A percentile compares a stretch with the other conserved stretches of the same genome.
Evolutionary conservation across 2,797 vertebrate species (phyloP).

Genomic region (Rhinoraja longicauda): DNA sequence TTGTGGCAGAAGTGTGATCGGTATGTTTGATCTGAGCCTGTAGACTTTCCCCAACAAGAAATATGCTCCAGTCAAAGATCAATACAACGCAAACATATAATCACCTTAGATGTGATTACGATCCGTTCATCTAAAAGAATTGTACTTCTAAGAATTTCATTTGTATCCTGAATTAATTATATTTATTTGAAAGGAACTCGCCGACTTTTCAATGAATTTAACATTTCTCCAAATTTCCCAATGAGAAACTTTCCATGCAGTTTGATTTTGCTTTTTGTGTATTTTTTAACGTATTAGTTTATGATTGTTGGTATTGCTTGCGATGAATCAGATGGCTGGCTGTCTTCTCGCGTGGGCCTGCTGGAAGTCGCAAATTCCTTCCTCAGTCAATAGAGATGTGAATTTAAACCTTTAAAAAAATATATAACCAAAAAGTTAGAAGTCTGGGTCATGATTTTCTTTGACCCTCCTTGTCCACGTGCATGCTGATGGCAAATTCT

Average conservation of each 20-base stretch:
- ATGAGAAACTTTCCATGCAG: neutral
- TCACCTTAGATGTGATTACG: neutral
- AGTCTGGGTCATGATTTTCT: too few relatives aligned
- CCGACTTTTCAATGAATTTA: neutral
- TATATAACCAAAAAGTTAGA: too few relatives aligned
- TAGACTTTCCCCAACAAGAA: neutral
- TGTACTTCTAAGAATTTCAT: neutral
- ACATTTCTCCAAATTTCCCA: neutral
- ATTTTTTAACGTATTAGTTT: neutral
- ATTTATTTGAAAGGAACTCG: neutral
- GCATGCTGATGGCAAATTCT: too few relatives aligned
- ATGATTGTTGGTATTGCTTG: neutral
- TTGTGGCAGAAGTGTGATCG: neutral
- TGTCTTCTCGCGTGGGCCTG: neutral
- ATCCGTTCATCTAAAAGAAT: neutral
- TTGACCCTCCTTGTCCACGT: too few relatives aligned
- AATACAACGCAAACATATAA: neutral
- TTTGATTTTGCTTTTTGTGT: neutral
- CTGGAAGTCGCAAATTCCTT: neutral
- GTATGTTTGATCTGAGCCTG: neutral
- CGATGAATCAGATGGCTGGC: neutral
- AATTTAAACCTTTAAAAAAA: neutral
- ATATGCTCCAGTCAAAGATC: neutral
- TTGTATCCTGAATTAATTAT: neutral
- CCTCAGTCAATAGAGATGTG: neutral